Evolutionary conservation across 2,888 invertebrate genomes (phyloP).

Genomic region (Chrysina gloriosa): DNA sequence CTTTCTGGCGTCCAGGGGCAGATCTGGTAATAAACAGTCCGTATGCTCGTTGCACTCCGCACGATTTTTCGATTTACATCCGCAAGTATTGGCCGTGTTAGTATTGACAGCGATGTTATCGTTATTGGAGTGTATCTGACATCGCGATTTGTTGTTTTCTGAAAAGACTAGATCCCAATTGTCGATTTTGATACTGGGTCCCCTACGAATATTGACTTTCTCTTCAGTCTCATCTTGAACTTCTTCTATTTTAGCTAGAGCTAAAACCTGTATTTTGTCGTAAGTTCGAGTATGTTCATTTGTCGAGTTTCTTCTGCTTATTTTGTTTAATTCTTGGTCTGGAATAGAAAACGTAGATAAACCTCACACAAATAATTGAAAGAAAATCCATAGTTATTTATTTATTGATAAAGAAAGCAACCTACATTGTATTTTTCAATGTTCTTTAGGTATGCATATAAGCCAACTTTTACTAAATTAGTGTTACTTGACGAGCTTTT

Average conservation of each 20-base stretch:
- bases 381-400: too few relatives aligned
- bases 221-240: not conserved
- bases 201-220: conserved; percentile 50
- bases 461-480: too few relatives aligned
- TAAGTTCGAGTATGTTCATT: not conserved
- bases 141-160: conserved; percentile 48
- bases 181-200: conserved; percentile 60
- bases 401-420: too few relatives aligned
- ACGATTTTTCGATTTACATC: conserved; percentile 41
- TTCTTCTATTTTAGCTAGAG: conserved; percentile 23
- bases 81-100: conserved; percentile 28
- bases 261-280: conserved; percentile 29
- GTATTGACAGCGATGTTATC: conserved; percentile 3
- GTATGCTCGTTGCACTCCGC: conserved; percentile 51
- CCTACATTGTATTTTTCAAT: too few relatives aligned
- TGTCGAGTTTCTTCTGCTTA: not conserved
- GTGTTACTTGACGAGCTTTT: too few relatives aligned
- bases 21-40: conserved; percentile 55
- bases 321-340: not conserved
- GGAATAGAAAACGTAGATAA: not conserved
- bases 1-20: conserved; percentile 62
- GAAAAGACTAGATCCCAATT: conserved; percentile 63
- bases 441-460: too few relatives aligned
- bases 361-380: not conserved
- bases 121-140: conserved; percentile 36